Base-by-base conservation (phyloP, 2,888 invertebrate species). In the Acronicta aceris region DNA sequence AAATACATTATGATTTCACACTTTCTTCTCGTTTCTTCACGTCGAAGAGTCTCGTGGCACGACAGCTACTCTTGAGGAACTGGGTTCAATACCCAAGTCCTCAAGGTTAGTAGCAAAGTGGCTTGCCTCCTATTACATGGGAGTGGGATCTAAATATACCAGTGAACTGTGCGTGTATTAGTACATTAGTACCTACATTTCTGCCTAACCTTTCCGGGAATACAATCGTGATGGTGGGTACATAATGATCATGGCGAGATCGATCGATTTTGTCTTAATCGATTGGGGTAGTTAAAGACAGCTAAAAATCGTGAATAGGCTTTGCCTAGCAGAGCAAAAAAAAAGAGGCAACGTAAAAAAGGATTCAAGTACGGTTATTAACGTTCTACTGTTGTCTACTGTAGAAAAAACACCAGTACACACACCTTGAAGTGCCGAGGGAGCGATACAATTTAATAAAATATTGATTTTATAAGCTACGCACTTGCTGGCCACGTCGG, bases 391-490 rank as follows among this genome's bases (percentile, higher is more conserved):
- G n/a, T n/a, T n/a, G 1, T 5, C 38, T 38, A n/a, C 38, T 21
- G 25, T 21, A 48, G 33, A 33, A 12, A 55, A 61, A 58, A 56
- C 30, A 42, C 13, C 43, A 42, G 56, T 17, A 57, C 5, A 41
- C 60, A 38, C 42, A 57, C 47, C 43, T 57, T 38, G 47, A 45
- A 47, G 41, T 21, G 10, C 30, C 47, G 30, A 33, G 57, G 71
- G 71, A 61, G 51, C 53, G 71, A 66, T 66, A 70, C 71, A 54
- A 46, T 61, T 71, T 66, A 55, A 61, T 71, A 70, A 57, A 54
- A 51, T 66, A 70, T 70, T 66, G 71, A 70, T 70, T 57, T 61
- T 57, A 54, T 61, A 61, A 61, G 66, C 62, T 61, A 51, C 38
- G 38, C 38, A 38, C 61, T 45, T 41, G 17, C 46, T 53, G 61